Percentiles rank a stretch among this genome's conserved stretches.
phyloP scores from a whole-genome alignment of 2,888 invertebrate genomes.

The Acleris emargana region DNA sequence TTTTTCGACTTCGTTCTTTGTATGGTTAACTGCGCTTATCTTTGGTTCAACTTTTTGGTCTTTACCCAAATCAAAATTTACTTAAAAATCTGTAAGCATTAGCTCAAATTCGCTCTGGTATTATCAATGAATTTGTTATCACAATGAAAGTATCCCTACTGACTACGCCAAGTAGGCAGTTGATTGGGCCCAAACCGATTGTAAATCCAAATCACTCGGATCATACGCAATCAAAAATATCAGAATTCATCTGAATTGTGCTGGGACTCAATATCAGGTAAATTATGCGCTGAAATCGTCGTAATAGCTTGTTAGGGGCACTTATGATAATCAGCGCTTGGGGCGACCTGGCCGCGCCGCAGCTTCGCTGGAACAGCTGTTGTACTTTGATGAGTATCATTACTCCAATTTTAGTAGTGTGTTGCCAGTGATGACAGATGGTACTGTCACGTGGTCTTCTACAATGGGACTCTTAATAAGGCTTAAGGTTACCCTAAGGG shows the following conservation, averaged over 20 bases:
- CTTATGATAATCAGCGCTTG: conserved; percentile 32
- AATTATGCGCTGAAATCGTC: conserved; percentile 24
- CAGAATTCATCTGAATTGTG: conserved; percentile 21
- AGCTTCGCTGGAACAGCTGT: background rate
- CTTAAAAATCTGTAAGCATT: background rate
- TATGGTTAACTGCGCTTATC: too few relatives aligned
- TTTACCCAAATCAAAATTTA: too few relatives aligned
- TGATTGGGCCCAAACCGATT: background rate
- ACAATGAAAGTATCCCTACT: background rate
- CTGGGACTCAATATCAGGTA: conserved; percentile 22
- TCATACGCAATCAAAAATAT: conserved; percentile 17
- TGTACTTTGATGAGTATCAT: background rate
- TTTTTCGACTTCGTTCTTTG: too few relatives aligned
- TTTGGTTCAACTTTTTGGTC: too few relatives aligned
- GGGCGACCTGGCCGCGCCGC: conserved; percentile 4
- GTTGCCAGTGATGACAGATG: too few relatives aligned
- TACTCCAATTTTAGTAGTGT: too few relatives aligned
- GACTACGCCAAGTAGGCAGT: background rate
- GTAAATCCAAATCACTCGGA: conserved; percentile 1
- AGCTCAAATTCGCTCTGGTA: background rate
- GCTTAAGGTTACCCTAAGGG: too few relatives aligned
- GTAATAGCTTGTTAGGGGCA: conserved; percentile 30
- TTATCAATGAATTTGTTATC: background rate
- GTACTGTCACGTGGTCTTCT: too few relatives aligned
- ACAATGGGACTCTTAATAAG: too few relatives aligned